Base-by-base conservation (phyloP, 2,888 invertebrate genomes). In the Melitaea athalia region DNA sequence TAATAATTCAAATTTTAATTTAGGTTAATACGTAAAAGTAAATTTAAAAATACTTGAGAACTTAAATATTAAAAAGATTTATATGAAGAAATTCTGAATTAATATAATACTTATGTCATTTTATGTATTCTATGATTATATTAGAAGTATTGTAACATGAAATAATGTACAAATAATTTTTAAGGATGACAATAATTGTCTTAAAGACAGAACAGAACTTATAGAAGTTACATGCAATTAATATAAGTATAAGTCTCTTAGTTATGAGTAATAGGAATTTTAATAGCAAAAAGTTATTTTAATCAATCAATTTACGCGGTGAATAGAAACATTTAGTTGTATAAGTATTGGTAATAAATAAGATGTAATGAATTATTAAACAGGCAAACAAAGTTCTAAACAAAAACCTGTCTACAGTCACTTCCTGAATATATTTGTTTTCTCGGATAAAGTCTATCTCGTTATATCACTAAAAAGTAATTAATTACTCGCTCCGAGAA, bases 401-500 rank as follows among this genome's bases (percentile, higher is more conserved):
- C 69, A 67, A 69, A 67, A 72, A 68, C 68, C 45, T 42, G 72
- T 61, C 65, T 49, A 50, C 63, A 6, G 24, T 64, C 17, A 66
- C 65, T 74, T 72, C 71, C 72, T 72, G 68, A 49, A 69, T 67
- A 68, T 68, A 68, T 68, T 68, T 68, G 61, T 67, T 67, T 68
- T 72, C 69, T 68, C 57, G 64, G 50, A 59, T 62, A 68, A 69
- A 69, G 62, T 69, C 24, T 66, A 70, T 70, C 63, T 63, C 43
- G 64, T 59, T 68, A 66, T 75, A 73, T 68, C 62, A 65, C 65
- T 71, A 71, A 80, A 83, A 83, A 80, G 78, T 85, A 86, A 89
- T 88, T 87, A 88, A 88, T 87, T 87, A 85, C 79, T 80, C 74
- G 81, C 80, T 75, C 78, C 81, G 78, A 83, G 74, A 84, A 85